A percentile compares a stretch with the other conserved stretches of the same genome.
These are phyloP conservation scores for Otis tarda DNA, from an alignment of 2,113 vertebrate genomes.

Conservation along the genomic window DNA sequence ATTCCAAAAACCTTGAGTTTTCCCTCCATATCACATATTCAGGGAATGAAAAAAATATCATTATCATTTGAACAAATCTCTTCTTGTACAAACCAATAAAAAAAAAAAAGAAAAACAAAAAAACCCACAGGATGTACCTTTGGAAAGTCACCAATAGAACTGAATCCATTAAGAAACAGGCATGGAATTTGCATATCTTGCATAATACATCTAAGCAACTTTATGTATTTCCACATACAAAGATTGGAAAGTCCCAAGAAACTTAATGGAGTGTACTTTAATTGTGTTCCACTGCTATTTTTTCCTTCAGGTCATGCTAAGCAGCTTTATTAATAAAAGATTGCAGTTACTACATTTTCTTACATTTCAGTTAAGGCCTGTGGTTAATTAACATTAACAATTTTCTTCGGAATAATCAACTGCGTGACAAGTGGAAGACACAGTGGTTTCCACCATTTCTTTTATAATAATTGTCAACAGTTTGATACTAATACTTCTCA, in stretches of 20 bases:
- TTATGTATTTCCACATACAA: neutral
- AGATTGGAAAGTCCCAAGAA: neutral
- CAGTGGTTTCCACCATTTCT: neutral
- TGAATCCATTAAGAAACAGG: neutral
- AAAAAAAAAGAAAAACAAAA: neutral
- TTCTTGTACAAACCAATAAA: neutral
- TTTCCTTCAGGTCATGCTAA: neutral
- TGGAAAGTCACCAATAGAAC: neutral
- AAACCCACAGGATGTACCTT: neutral
- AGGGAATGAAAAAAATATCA: neutral
- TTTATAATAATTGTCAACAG: neutral
- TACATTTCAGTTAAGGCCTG: neutral
- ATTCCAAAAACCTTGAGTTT: neutral
- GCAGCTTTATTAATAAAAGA: neutral
- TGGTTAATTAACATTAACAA: neutral
- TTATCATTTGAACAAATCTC: neutral
- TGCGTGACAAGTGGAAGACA: neutral
- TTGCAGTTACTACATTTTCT: neutral
- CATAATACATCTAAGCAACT: neutral
- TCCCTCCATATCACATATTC: neutral
- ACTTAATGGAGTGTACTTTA: neutral
- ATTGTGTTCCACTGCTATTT: neutral
- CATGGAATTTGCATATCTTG: neutral
- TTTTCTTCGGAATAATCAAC: neutral
- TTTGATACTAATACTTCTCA: neutral